Evolutionary conservation across 2,113 vertebrate species (phyloP).

Genomic region (Pygoscelis adeliae): DNA sequence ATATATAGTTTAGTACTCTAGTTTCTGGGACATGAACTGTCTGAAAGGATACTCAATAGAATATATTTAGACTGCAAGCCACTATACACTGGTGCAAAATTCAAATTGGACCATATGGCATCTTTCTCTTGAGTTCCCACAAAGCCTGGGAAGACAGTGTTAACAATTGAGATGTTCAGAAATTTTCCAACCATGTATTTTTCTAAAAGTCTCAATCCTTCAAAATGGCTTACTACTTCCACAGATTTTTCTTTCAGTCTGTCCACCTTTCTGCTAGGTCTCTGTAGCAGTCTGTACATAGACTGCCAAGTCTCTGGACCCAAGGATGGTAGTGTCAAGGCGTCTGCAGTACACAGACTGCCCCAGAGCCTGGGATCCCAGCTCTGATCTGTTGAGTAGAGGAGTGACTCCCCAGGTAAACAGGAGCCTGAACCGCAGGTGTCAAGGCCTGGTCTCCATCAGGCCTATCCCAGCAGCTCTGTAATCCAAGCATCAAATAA

Average conservation of each 20-base stretch:
- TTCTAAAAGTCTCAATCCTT: neutral
- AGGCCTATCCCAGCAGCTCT: neutral
- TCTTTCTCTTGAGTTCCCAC: neutral
- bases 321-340: neutral
- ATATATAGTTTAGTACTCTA: constrained; percentile 35
- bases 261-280: neutral
- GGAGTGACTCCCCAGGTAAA: neutral
- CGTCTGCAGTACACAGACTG: neutral
- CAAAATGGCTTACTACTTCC: neutral
- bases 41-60: constrained; percentile 13
- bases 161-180: neutral
- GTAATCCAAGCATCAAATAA: neutral
- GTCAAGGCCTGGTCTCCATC: neutral
- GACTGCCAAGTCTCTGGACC: neutral
- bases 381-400: neutral
- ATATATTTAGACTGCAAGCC: constrained; percentile 35
- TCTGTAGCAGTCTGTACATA: neutral
- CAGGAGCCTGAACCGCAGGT: neutral
- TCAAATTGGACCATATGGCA: neutral
- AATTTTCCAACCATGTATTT: neutral
- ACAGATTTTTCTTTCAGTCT: neutral
- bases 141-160: neutral
- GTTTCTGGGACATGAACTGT: constrained; percentile 27
- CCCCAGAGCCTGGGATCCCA: neutral
- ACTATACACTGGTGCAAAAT: neutral